These are phyloP conservation scores for Trisateles emortualis DNA, from an alignment of 2,888 invertebrate species.

Conservation along the genomic window DNA sequence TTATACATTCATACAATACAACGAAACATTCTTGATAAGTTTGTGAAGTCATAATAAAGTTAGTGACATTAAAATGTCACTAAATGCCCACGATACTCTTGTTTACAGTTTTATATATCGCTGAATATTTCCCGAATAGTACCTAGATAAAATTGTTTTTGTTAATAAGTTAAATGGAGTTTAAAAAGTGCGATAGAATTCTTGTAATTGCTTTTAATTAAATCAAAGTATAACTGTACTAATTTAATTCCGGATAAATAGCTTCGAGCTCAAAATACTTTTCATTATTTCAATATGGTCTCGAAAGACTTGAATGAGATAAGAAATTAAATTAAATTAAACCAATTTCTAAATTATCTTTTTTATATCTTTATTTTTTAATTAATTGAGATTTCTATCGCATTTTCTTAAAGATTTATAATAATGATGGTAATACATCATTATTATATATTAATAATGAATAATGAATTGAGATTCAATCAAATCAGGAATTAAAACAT, in stretches of 20 bases:
- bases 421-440: no score
- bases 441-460: neutral
- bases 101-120: neutral
- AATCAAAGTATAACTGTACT: no score
- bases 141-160: conserved; percentile 5
- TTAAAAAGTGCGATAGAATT: conserved; percentile 1
- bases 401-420: neutral
- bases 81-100: conserved; percentile 14
- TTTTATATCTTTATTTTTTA: no score
- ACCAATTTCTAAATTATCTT: no score
- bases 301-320: no score
- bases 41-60: conserved; percentile 22
- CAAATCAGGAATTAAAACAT: conserved; percentile 29
- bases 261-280: no score
- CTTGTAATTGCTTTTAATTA: neutral
- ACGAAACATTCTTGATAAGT: conserved; percentile 14
- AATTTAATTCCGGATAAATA: no score
- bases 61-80: conserved; percentile 20
- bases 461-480: conserved; percentile 17
- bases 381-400: conserved; percentile 11
- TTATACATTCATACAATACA: neutral
- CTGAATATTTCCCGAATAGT: conserved; percentile 2
- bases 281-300: no score
- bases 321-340: no score
- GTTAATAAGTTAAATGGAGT: conserved; percentile 4